These are phyloP conservation scores for Drosophila rubida DNA, from an alignment of 2,888 invertebrate genomes.

Conservation along the genomic window DNA sequence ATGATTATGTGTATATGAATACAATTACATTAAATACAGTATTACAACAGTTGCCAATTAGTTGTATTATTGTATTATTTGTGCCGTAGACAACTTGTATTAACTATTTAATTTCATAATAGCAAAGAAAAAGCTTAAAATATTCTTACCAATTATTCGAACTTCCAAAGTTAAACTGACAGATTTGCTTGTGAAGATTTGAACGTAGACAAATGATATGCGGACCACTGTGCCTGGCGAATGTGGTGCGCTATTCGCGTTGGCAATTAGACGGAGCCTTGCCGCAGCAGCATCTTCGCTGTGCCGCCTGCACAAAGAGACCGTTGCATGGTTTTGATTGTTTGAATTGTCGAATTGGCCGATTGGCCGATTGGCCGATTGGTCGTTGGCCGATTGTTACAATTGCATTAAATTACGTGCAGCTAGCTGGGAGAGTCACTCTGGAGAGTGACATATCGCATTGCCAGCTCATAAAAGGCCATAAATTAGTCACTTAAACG, in stretches of 20 bases:
- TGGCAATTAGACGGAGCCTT: constrained; percentile 14
- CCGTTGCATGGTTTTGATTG: constrained; percentile 41
- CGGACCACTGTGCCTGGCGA: not conserved
- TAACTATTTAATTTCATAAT: too few relatives aligned
- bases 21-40: too few relatives aligned
- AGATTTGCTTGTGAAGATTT: too few relatives aligned
- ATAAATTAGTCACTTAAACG: constrained; percentile 79
- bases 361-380: constrained; percentile 16
- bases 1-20: too few relatives aligned
- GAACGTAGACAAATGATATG: too few relatives aligned
- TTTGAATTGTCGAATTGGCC: constrained; percentile 22
- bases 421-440: constrained; percentile 14
- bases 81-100: too few relatives aligned
- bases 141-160: too few relatives aligned
- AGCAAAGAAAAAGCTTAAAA: too few relatives aligned
- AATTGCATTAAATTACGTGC: constrained; percentile 62
- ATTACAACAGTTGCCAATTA: too few relatives aligned
- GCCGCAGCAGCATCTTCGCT: not conserved
- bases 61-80: too few relatives aligned
- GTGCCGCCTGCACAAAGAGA: constrained; percentile 2
- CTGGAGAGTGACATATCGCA: constrained; percentile 45
- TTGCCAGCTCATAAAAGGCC: constrained; percentile 72
- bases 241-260: constrained; percentile 10
- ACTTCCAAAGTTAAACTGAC: too few relatives aligned
- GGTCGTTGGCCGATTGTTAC: constrained; percentile 43